phyloP scores from a whole-genome alignment of 2,888 invertebrate species.

The Apotomis turbidana region DNA sequence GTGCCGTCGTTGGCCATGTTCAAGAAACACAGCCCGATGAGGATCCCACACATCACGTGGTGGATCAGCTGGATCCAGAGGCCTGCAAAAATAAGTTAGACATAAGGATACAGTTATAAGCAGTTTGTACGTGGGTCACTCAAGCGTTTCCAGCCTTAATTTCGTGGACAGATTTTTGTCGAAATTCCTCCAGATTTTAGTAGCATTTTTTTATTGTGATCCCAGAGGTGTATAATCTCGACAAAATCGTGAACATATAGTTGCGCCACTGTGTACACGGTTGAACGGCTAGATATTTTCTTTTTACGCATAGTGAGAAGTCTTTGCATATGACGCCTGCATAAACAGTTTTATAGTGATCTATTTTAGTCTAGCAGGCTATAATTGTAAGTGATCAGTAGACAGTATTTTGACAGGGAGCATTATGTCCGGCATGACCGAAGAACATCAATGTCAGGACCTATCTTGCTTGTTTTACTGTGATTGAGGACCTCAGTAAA shows the following conservation, averaged over 20 bases:
- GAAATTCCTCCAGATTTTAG: too few relatives aligned
- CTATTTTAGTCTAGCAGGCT: neutral
- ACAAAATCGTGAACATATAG: too few relatives aligned
- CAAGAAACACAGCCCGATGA: constrained; percentile 85
- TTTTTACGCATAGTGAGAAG: too few relatives aligned
- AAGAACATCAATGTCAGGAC: constrained; percentile 14
- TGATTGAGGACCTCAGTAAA: neutral
- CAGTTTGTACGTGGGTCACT: too few relatives aligned
- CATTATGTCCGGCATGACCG: constrained; percentile 22
- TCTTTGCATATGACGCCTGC: too few relatives aligned
- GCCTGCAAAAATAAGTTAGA: constrained; percentile 58
- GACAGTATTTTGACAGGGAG: neutral
- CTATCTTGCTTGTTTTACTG: constrained; percentile 10
- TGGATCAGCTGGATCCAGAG: constrained; percentile 85
- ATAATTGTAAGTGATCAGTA: neutral
- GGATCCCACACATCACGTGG: constrained; percentile 84
- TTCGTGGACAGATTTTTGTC: too few relatives aligned
- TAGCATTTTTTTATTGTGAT: too few relatives aligned
- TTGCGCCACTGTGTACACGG: too few relatives aligned
- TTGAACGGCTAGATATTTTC: too few relatives aligned
- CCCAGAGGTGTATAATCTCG: too few relatives aligned
- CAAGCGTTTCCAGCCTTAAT: too few relatives aligned
- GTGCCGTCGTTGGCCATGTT: constrained; percentile 86
- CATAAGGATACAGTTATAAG: neutral
- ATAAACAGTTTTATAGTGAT: neutral